Conservation (phyloP, 2,888 invertebrate species). For the Troides oblongomaculatus region DNA sequence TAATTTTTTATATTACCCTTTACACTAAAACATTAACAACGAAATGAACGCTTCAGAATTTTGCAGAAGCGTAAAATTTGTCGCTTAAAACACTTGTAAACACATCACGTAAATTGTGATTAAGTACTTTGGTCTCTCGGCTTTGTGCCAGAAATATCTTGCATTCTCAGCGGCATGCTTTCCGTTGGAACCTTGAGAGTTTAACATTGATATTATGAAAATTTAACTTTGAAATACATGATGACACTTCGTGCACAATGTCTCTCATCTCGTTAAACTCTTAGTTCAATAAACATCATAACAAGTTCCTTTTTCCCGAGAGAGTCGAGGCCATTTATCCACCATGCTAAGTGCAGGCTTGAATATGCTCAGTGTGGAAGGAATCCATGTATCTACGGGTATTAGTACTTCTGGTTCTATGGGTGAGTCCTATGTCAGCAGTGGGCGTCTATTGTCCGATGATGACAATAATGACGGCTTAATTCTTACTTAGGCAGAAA, state of each 20-base stretch:
- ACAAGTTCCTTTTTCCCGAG: too few relatives aligned
- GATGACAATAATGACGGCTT: too few relatives aligned
- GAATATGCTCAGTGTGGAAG: too few relatives aligned
- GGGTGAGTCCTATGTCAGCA: too few relatives aligned
- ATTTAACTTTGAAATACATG: background rate
- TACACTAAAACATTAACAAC: background rate
- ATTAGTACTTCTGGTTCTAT: too few relatives aligned
- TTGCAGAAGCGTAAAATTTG: background rate
- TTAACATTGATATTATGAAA: conserved; percentile 5
- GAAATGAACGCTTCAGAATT: background rate
- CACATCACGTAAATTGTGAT: conserved; percentile 5
- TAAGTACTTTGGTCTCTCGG: conserved; percentile 1
- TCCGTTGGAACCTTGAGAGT: background rate
- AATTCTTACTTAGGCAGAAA: too few relatives aligned
- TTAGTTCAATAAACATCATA: too few relatives aligned
- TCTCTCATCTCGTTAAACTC: background rate
- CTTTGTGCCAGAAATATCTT: conserved; percentile 18
- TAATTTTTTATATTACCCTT: too few relatives aligned
- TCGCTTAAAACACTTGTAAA: conserved; percentile 4
- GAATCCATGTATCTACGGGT: too few relatives aligned
- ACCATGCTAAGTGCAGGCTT: too few relatives aligned
- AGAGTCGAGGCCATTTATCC: too few relatives aligned
- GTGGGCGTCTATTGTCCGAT: too few relatives aligned
- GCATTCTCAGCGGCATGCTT: conserved; percentile 4
- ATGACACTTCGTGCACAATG: background rate